Percentiles rank a stretch among this genome's conserved stretches.
These are phyloP conservation scores for Ciconia nigra DNA, from an alignment of 2,797 vertebrate genomes.

Conservation along the genomic window DNA sequence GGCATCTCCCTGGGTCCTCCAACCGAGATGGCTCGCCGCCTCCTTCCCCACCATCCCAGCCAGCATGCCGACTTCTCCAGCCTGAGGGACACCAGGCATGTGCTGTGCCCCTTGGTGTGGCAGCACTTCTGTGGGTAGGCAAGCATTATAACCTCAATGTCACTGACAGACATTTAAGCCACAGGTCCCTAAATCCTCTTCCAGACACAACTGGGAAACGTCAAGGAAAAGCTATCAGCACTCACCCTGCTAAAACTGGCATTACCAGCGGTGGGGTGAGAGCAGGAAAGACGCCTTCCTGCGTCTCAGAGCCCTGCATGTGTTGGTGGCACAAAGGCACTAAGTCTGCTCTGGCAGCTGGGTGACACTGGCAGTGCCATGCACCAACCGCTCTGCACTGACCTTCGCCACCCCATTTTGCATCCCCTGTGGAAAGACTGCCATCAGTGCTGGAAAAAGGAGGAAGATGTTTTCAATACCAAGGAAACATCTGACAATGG, in stretches of 20 bases:
- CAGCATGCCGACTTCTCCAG: background rate
- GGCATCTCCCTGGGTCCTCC: background rate
- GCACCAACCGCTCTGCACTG: rapidly evolving
- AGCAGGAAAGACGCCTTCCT: background rate
- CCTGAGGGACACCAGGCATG: rapidly evolving
- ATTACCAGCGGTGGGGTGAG: background rate
- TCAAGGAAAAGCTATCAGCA: background rate
- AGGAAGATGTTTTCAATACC: background rate
- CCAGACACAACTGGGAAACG: background rate
- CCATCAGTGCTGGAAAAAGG: background rate
- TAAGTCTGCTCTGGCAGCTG: background rate
- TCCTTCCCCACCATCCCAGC: background rate
- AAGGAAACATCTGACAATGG: background rate
- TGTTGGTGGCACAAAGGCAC: background rate
- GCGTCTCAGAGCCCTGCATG: background rate
- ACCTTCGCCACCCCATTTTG: background rate
- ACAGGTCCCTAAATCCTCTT: background rate
- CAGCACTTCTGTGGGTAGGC: background rate
- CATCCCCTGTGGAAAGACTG: background rate
- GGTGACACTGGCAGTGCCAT: rapidly evolving
- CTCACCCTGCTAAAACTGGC: background rate
- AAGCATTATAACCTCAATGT: background rate
- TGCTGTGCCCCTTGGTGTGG: rapidly evolving
- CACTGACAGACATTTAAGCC: background rate
- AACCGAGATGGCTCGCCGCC: rapidly evolving